Percentiles rank a stretch among this genome's conserved stretches.
Evolutionary conservation across 2,113 vertebrate species (phyloP).

Genomic region (Oncorhynchus gorbuscha): DNA sequence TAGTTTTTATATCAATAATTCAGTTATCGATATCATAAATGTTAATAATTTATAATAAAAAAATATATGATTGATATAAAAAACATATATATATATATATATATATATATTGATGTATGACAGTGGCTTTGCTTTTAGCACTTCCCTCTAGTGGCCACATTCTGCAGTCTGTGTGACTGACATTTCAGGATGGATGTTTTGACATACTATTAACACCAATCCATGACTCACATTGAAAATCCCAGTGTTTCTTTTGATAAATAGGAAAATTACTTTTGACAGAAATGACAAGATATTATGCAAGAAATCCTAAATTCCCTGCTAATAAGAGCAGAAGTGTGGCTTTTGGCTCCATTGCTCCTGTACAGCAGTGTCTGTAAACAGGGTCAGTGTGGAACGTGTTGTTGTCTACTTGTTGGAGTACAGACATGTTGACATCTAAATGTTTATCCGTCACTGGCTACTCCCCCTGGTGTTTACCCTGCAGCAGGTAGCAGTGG

Average conservation of each 20-base stretch:
- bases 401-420: constrained; percentile 19
- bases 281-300: neutral
- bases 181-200: neutral
- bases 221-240: too few relatives aligned
- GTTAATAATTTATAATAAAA: too few relatives aligned
- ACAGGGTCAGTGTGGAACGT: neutral
- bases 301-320: neutral
- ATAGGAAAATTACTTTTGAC: too few relatives aligned
- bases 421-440: constrained; percentile 19
- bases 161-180: neutral
- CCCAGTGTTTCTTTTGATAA: too few relatives aligned
- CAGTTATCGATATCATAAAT: too few relatives aligned
- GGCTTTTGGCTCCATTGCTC: neutral
- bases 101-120: constrained; percentile 61
- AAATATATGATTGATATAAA: too few relatives aligned
- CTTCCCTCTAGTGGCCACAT: neutral
- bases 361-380: neutral
- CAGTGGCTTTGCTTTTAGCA: neutral
- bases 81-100: constrained; percentile 11
- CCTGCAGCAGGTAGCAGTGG: constrained; percentile 15
- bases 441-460: constrained; percentile 17
- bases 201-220: too few relatives aligned
- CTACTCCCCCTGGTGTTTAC: constrained; percentile 31
- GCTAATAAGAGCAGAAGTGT: neutral
- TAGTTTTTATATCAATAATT: too few relatives aligned